Conservation (phyloP, 30 jellyfish, hydroid and myxozoan genomes). For the Sanderia malayensis region DNA sequence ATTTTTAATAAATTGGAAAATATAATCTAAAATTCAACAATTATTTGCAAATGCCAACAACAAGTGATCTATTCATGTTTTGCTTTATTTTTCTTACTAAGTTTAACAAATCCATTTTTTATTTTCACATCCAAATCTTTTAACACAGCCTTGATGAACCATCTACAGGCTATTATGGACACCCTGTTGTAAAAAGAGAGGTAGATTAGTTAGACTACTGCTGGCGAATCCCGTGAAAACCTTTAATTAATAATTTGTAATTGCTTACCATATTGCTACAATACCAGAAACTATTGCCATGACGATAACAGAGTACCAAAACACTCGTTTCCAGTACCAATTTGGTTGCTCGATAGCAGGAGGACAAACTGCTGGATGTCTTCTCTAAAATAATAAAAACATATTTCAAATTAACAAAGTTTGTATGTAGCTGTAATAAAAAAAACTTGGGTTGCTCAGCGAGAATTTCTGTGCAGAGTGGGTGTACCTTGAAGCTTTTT, state of each 20-base stretch:
- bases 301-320: conserved; percentile 66
- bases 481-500: too few relatives aligned
- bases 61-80: conserved; percentile 41
- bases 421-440: too few relatives aligned
- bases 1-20: too few relatives aligned
- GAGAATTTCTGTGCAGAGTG: too few relatives aligned
- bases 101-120: conserved; percentile 68
- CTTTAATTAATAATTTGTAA: too few relatives aligned
- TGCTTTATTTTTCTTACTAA: conserved; percentile 49
- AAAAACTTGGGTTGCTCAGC: too few relatives aligned
- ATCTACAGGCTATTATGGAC: conserved; percentile 51
- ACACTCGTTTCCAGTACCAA: conserved; percentile 96
- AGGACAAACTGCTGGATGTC: conserved; percentile 82
- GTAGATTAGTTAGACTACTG: too few relatives aligned
- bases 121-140: conserved; percentile 84
- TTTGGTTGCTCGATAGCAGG: conserved; percentile 90
- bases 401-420: too few relatives aligned
- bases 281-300: conserved; percentile 26
- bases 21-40: too few relatives aligned
- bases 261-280: conserved; percentile 42
- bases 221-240: too few relatives aligned
- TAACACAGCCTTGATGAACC: conserved; percentile 71
- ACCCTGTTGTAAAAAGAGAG: conserved; percentile 44
- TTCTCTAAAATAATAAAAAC: conserved; percentile 59
- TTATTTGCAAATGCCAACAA: too few relatives aligned